These are phyloP conservation scores for Donacobius atricapilla DNA, from an alignment of 2,113 vertebrate species.

Conservation along the genomic window DNA sequence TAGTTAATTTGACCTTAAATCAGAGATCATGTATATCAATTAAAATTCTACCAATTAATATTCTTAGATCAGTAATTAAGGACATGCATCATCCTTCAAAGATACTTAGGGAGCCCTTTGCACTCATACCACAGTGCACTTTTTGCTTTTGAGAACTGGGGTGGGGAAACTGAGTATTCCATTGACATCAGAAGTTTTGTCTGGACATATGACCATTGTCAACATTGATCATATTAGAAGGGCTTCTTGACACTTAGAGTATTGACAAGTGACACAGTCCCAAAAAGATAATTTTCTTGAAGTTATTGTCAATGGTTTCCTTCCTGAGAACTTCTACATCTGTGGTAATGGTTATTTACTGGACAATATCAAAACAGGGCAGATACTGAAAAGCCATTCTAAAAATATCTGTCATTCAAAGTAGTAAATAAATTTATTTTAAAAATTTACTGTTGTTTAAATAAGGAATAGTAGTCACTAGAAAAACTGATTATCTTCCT, in stretches of 20 bases:
- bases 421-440: background rate
- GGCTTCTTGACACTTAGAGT: background rate
- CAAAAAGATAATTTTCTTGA: background rate
- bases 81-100: background rate
- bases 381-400: background rate
- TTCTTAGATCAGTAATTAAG: background rate
- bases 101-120: background rate
- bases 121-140: background rate
- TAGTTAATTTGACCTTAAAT: background rate
- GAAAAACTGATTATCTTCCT: background rate
- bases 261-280: background rate
- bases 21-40: background rate
- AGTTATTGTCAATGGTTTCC: background rate
- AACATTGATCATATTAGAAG: background rate
- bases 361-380: background rate
- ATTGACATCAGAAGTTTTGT: background rate
- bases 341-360: background rate
- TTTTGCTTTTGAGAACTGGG: background rate
- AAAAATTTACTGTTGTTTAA: background rate
- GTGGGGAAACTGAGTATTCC: rapidly evolving
- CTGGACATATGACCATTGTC: background rate
- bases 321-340: background rate
- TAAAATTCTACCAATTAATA: background rate
- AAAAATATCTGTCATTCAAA: background rate
- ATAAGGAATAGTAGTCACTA: background rate